Percentiles rank a stretch among this genome's conserved stretches.
Evolutionary conservation across 2,113 vertebrate species (phyloP).

Genomic region (Osmerus mordax): DNA sequence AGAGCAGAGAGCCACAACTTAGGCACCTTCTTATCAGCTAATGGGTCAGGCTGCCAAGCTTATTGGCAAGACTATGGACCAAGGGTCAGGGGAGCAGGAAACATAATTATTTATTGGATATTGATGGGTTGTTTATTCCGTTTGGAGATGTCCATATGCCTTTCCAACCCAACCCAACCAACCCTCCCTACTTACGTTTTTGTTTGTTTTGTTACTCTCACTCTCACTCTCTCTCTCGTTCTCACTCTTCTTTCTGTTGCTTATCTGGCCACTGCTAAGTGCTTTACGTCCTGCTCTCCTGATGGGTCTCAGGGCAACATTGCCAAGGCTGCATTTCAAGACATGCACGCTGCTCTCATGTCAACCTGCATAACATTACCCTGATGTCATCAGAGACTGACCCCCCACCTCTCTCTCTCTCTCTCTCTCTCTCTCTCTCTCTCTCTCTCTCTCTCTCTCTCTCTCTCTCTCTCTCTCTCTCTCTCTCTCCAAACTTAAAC

Average conservation of each 20-base stretch:
- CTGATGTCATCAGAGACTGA: slow-evolving; percentile 56
- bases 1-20: neutral
- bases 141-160: slow-evolving; percentile 17
- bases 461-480: neutral
- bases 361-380: slow-evolving; percentile 56
- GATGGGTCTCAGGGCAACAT: slow-evolving; percentile 31
- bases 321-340: slow-evolving; percentile 51
- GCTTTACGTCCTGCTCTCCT: slow-evolving; percentile 30
- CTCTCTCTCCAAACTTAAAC: slow-evolving; percentile 45
- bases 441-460: too few species aligned
- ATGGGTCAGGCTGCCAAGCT: neutral
- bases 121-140: slow-evolving; percentile 43
- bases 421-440: too few species aligned
- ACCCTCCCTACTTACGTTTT: neutral
- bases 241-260: neutral
- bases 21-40: slow-evolving; percentile 24
- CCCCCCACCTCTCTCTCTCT: neutral
- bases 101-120: slow-evolving; percentile 31
- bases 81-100: neutral
- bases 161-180: neutral
- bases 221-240: slow-evolving; percentile 1
- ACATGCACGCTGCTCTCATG: slow-evolving; percentile 48
- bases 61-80: slow-evolving; percentile 9
- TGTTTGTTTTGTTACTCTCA: neutral
- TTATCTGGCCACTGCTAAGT: slow-evolving; percentile 17